Conservation (phyloP, 2,113 vertebrate species). For the Poeciliopsis turrubarensis region DNA sequence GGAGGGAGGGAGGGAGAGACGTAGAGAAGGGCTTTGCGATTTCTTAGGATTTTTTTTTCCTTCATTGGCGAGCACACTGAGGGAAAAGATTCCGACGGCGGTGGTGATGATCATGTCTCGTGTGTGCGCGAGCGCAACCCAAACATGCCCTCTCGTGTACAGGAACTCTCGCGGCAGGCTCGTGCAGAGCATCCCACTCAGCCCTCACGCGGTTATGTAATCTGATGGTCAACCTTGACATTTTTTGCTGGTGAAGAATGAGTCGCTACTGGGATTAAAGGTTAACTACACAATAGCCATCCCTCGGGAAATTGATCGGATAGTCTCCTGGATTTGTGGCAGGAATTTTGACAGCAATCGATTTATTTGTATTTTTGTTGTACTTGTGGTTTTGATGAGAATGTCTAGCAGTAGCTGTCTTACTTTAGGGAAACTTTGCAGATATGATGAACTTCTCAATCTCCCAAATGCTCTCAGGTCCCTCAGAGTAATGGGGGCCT, state of each 20-base stretch:
- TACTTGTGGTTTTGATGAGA: background rate
- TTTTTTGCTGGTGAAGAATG: constrained; percentile 55
- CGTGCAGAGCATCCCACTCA: constrained; percentile 51
- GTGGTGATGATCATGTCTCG: constrained; percentile 22
- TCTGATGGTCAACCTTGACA: constrained; percentile 59
- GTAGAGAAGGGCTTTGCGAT: background rate
- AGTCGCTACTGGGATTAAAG: constrained; percentile 48
- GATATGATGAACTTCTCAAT: background rate
- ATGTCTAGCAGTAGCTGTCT: background rate
- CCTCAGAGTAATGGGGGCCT: background rate
- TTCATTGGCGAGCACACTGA: background rate
- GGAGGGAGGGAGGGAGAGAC: no score
- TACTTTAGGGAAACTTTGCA: background rate
- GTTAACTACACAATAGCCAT: constrained; percentile 37
- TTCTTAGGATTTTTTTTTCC: background rate
- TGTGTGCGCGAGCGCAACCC: constrained; percentile 15
- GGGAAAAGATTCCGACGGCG: constrained; percentile 17
- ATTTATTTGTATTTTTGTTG: background rate
- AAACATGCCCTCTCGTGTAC: constrained; percentile 25
- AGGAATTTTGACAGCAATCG: background rate
- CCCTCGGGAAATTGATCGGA: background rate
- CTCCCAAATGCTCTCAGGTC: no score
- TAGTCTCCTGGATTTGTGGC: background rate
- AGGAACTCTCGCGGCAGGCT: constrained; percentile 55
- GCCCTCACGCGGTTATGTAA: constrained; percentile 61